Base-by-base conservation (phyloP, 2,888 invertebrate species). In the Harmothoe impar region DNA sequence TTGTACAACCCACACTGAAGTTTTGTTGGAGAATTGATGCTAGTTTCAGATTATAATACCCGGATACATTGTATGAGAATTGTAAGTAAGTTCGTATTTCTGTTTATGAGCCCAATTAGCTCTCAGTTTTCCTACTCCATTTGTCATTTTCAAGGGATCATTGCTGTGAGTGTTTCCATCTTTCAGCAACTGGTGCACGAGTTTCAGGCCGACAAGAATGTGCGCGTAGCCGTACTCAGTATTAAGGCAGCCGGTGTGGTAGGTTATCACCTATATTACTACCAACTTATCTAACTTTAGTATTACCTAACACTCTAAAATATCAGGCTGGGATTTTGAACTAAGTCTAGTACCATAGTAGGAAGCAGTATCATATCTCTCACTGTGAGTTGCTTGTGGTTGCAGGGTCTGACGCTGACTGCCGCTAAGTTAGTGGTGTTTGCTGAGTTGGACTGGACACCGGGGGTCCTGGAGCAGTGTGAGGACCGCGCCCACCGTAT, bases 371-470 rank as follows among this genome's bases (percentile, higher is more conserved):
- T 52, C 54, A 15, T 17, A 10, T 52, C 54, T 17, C 54, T 17
- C 17, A 52, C 10, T 52, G 54, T 52, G 17, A 52, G 17, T 17
- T n/a, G 3, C 62, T 62, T 62, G 1, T 62, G 7, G 62, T 20
- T 54, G 15, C 89, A 95, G 95, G 95, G 95, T 52, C 92, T 95
- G 90, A 95, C 95, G 7, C 93, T 95, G 54, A 95, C 95, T 0
- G 94, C 95, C 43, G 95, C 95, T 68, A 94, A 93, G 25, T 92
- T 95, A 90, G 95, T 95, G 29, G 94, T 95, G 91, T 95, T 95
- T 94, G 94, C 95, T 3, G 95, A 95, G 93, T 93, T 95, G 93
- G 95, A 95, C 93, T 95, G 95, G 95, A 95, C 95, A 0, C 95
- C 95, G 0, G 95, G 95, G 43, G 93, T 94, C 0, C 93, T 95